These are phyloP conservation scores for Ctenopoma kingsleyae DNA, from an alignment of 2,797 vertebrate genomes.

Conservation along the genomic window DNA sequence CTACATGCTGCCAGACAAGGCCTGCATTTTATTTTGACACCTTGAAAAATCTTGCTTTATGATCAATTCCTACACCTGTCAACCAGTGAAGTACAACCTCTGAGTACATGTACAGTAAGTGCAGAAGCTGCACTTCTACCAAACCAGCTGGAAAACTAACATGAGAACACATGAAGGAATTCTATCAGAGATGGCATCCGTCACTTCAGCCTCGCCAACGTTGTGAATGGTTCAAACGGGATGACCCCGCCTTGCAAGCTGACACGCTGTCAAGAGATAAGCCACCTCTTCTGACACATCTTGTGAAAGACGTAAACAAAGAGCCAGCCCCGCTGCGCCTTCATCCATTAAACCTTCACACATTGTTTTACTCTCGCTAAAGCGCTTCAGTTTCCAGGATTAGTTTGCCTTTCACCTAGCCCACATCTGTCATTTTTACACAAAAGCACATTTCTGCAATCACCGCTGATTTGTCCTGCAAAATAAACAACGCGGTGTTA, in stretches of 20 bases:
- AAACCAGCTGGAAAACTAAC: constrained; percentile 6
- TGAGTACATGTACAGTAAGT: too few relatives aligned
- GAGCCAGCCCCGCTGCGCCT: constrained; percentile 14
- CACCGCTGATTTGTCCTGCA: constrained; percentile 32
- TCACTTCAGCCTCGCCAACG: constrained; percentile 24
- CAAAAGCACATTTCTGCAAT: constrained; percentile 45
- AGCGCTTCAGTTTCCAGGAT: constrained; percentile 18
- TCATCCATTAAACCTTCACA: constrained; percentile 63
- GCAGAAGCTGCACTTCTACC: background rate
- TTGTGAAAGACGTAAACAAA: constrained; percentile 58
- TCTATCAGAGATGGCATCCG: constrained; percentile 41
- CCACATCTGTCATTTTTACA: constrained; percentile 46
- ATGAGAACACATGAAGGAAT: background rate
- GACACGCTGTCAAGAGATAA: constrained; percentile 48
- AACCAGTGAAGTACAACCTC: too few relatives aligned
- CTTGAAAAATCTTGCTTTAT: background rate
- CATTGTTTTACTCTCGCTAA: constrained; percentile 41
- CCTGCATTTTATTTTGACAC: constrained; percentile 13
- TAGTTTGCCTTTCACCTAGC: constrained; percentile 39
- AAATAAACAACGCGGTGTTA: constrained; percentile 34
- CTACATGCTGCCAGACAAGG: background rate
- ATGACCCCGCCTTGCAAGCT: constrained; percentile 15
- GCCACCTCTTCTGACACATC: constrained; percentile 41
- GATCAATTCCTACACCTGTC: constrained; percentile 4
- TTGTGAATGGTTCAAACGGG: constrained; percentile 41